phyloP scores from a whole-genome alignment of 2,888 invertebrate species.

The Philereme vetulata region DNA sequence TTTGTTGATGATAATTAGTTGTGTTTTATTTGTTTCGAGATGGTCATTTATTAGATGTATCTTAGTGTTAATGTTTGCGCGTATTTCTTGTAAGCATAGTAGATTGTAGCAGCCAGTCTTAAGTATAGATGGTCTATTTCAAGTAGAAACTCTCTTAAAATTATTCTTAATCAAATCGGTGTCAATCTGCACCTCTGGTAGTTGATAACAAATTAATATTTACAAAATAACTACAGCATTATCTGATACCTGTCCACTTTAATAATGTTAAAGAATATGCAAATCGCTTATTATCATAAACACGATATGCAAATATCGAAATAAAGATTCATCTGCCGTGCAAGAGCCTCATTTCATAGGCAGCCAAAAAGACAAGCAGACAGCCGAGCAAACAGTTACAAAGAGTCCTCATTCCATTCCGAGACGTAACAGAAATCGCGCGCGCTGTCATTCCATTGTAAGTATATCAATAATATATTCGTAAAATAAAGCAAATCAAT shows the following conservation, averaged over 20 bases:
- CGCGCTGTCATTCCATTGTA: slow-evolving; percentile 70
- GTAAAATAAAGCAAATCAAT: slow-evolving; percentile 64
- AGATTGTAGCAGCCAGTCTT: neutral
- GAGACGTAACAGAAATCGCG: slow-evolving; percentile 53
- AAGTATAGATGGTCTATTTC: neutral
- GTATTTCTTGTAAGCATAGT: too few species aligned
- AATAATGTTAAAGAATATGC: neutral
- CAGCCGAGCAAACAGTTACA: slow-evolving; percentile 48
- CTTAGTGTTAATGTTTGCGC: slow-evolving; percentile 1
- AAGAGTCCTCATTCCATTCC: slow-evolving; percentile 45
- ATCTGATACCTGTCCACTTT: neutral
- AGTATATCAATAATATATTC: slow-evolving; percentile 74
- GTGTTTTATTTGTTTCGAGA: slow-evolving; percentile 31
- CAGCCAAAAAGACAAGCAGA: slow-evolving; percentile 40
- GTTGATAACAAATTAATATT: neutral
- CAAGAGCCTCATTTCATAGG: slow-evolving; percentile 20
- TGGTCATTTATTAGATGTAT: slow-evolving; percentile 14
- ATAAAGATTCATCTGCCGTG: slow-evolving; percentile 16
- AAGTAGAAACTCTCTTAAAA: neutral
- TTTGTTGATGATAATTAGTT: slow-evolving; percentile 34
- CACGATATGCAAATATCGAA: slow-evolving; percentile 15
- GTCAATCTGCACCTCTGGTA: neutral
- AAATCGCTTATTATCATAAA: neutral
- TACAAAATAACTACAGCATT: neutral
- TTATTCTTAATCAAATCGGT: neutral